Evolutionary conservation across 2,888 invertebrate genomes (phyloP).

Genomic region (Philereme transversata): DNA sequence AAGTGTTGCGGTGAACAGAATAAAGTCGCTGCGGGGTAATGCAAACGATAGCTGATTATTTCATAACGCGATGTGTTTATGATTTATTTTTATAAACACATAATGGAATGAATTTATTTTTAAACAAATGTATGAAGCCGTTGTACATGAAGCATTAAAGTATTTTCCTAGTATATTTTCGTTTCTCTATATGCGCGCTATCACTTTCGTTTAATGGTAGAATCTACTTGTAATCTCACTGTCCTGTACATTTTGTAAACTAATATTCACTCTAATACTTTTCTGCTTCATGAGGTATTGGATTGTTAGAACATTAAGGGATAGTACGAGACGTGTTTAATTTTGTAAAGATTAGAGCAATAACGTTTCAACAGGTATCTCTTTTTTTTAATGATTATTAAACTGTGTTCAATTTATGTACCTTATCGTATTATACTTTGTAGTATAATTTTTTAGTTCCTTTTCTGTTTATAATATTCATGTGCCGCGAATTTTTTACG

Average conservation of each 20-base stretch:
- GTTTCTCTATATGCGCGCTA: slow-evolving; percentile 47
- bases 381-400: slow-evolving; percentile 48
- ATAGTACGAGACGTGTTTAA: slow-evolving; percentile 73
- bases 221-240: slow-evolving; percentile 74
- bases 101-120: slow-evolving; percentile 58
- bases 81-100: slow-evolving; percentile 61
- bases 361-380: slow-evolving; percentile 64
- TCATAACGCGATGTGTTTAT: slow-evolving; percentile 68
- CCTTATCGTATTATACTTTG: slow-evolving; percentile 55
- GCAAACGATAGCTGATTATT: slow-evolving; percentile 72
- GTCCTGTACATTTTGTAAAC: slow-evolving; percentile 71
- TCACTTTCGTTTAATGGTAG: slow-evolving; percentile 66
- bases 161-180: slow-evolving; percentile 56
- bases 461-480: slow-evolving; percentile 48
- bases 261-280: slow-evolving; percentile 72
- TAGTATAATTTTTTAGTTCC: slow-evolving; percentile 53
- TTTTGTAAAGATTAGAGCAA: slow-evolving; percentile 61
- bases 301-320: slow-evolving; percentile 74
- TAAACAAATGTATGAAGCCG: slow-evolving; percentile 65
- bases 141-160: slow-evolving; percentile 80
- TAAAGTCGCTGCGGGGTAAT: slow-evolving; percentile 58
- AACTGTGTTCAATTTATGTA: slow-evolving; percentile 62
- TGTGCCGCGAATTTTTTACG: slow-evolving; percentile 39
- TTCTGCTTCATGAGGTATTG: slow-evolving; percentile 81
- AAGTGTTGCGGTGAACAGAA: slow-evolving; percentile 58